These are phyloP conservation scores for Ia io DNA, from an alignment of 2,113 vertebrate species.

Conservation along the genomic window DNA sequence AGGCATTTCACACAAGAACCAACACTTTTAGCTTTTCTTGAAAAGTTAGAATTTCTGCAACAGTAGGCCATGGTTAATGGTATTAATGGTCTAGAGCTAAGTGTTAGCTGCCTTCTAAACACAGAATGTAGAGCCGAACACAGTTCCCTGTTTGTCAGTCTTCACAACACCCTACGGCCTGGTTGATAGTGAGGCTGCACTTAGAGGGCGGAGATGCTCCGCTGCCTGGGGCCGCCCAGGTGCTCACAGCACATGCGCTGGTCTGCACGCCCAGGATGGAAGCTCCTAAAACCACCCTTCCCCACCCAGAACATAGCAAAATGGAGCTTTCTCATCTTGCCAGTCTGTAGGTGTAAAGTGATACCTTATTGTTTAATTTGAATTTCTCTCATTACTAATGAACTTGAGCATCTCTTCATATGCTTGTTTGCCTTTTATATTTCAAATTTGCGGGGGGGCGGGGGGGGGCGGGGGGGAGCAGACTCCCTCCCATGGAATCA, in stretches of 20 bases:
- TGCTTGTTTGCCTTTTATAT: neutral
- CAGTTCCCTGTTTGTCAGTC: neutral
- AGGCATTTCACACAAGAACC: neutral
- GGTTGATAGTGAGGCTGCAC: neutral
- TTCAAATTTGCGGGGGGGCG: no score
- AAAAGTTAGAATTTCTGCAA: neutral
- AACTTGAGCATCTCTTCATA: neutral
- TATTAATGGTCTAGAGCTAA: neutral
- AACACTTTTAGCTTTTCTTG: neutral
- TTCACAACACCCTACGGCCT: neutral
- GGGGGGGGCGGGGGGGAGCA: neutral
- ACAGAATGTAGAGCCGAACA: neutral
- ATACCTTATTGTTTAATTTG: neutral
- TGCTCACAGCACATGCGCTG: neutral
- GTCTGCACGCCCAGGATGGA: neutral
- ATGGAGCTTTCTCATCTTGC: neutral
- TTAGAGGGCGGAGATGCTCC: neutral
- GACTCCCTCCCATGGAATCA: neutral
- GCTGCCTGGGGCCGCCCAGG: no score
- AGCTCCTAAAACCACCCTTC: neutral
- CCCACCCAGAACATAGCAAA: neutral
- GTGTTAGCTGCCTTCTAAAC: neutral
- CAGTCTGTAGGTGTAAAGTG: neutral
- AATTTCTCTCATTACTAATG: neutral
- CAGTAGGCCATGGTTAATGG: neutral